phyloP scores from a whole-genome alignment of 2,888 invertebrate genomes.

The Disparrhopalites patrizii region DNA sequence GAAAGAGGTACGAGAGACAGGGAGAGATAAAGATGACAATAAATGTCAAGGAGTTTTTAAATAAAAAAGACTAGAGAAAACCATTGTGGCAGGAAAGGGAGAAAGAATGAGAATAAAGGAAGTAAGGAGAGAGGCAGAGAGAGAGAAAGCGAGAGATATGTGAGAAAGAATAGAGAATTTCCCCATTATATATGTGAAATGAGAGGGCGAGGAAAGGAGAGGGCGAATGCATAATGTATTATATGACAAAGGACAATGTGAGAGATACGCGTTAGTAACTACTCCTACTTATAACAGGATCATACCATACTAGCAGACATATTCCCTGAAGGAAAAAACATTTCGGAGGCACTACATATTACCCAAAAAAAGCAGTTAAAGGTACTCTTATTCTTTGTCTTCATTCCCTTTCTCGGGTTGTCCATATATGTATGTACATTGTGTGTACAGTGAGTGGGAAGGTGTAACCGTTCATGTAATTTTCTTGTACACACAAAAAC shows the following conservation, averaged over 20 bases:
- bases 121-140: constrained; percentile 31
- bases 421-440: not conserved
- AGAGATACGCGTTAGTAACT: constrained; percentile 6
- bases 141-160: constrained; percentile 29
- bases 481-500: no score
- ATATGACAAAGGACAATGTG: constrained; percentile 29
- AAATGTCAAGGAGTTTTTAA: constrained; percentile 48
- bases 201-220: constrained; percentile 21
- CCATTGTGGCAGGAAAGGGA: constrained; percentile 28
- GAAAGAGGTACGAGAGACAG: constrained; percentile 16
- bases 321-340: not conserved
- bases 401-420: not conserved
- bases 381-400: not conserved
- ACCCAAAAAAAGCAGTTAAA: not conserved
- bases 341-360: not conserved
- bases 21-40: constrained; percentile 47
- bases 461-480: no score
- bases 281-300: not conserved
- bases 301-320: not conserved
- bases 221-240: constrained; percentile 38
- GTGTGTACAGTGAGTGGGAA: no score
- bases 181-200: constrained; percentile 28
- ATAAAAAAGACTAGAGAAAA: constrained; percentile 41
- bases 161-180: constrained; percentile 29
- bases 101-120: constrained; percentile 37